Percentiles rank a stretch among this genome's conserved stretches.
These are phyloP conservation scores for Aspidoscelis tigris DNA, from an alignment of 2,113 vertebrate genomes.

Conservation along the genomic window DNA sequence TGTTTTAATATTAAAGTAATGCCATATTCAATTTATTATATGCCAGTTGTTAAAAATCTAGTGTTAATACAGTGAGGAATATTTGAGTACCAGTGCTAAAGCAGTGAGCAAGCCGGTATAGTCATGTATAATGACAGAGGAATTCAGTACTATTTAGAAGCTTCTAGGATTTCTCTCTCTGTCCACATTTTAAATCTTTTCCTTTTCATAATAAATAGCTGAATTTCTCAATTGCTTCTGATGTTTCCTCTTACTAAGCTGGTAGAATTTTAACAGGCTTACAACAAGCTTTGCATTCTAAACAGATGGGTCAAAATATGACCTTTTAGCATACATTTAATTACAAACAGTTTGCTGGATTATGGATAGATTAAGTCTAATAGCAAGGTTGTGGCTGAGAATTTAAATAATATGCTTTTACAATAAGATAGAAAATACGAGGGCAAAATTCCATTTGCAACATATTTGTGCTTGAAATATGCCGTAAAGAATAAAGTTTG, in stretches of 20 bases:
- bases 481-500: neutral
- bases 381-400: neutral
- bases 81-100: neutral
- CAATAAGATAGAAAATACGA: neutral
- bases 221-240: neutral
- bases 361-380: neutral
- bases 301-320: neutral
- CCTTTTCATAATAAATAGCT: neutral
- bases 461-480: neutral
- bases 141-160: neutral
- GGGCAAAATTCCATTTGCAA: neutral
- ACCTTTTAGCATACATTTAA: neutral
- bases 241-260: neutral
- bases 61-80: neutral
- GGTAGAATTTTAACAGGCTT: neutral
- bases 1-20: neutral
- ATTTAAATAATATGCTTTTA: neutral
- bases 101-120: neutral
- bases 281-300: constrained; percentile 9
- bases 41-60: constrained; percentile 13
- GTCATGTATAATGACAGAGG: neutral
- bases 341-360: neutral
- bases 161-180: constrained; percentile 1
- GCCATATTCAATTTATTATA: constrained; percentile 14
- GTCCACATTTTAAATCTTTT: neutral